Percentiles rank a stretch among this genome's conserved stretches.
These are phyloP conservation scores for Bembecia ichneumoniformis DNA, from an alignment of 2,888 invertebrate species.

Conservation along the genomic window DNA sequence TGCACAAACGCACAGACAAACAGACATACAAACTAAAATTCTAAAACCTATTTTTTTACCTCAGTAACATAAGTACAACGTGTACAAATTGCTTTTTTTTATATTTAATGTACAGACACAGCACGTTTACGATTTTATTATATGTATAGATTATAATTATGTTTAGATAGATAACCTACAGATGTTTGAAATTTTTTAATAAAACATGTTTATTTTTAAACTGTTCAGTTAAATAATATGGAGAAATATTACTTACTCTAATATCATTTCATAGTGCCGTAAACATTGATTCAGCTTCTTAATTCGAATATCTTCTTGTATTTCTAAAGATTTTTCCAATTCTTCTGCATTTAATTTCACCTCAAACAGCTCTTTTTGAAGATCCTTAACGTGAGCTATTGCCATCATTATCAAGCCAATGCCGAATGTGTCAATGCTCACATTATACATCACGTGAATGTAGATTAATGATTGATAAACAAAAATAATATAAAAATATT, in stretches of 20 bases:
- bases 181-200: background rate
- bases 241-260: background rate
- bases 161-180: background rate
- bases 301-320: background rate
- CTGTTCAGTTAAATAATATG: background rate
- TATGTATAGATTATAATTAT: no score
- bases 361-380: background rate
- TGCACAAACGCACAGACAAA: no score
- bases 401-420: background rate
- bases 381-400: background rate
- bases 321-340: background rate
- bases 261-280: background rate
- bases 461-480: background rate
- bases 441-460: slow-evolving; percentile 3
- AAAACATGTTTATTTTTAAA: background rate
- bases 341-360: background rate
- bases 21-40: no score
- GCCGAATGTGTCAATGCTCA: background rate
- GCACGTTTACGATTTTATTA: no score
- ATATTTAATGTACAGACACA: no score
- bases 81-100: no score
- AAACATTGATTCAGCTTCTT: background rate
- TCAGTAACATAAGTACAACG: no score
- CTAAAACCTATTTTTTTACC: no score
- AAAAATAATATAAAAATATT: background rate